phyloP scores from a whole-genome alignment of 2,113 vertebrate species.

The Phylloscopus trochiloides region DNA sequence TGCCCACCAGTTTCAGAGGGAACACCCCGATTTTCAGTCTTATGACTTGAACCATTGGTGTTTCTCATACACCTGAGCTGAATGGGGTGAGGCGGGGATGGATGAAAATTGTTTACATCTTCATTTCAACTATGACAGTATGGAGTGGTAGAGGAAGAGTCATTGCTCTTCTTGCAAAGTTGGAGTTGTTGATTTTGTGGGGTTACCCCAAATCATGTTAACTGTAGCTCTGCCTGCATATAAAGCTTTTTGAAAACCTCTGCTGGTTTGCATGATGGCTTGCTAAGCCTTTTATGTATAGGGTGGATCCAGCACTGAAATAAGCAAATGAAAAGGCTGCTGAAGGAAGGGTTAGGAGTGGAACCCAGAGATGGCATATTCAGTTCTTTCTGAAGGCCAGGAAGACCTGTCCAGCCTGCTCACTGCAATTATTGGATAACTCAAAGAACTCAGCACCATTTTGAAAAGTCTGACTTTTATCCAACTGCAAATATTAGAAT shows the following conservation, averaged over 20 bases:
- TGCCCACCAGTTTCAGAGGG: neutral
- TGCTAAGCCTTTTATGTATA: neutral
- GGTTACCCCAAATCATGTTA: neutral
- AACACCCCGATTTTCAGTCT: neutral
- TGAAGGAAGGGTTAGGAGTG: neutral
- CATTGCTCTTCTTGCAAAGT: neutral
- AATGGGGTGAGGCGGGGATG: neutral
- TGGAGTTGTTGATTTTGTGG: neutral
- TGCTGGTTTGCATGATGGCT: neutral
- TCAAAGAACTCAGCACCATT: neutral
- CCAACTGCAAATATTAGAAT: neutral
- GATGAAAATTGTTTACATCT: neutral
- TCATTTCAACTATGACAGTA: neutral
- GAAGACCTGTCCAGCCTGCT: slow-evolving; percentile 5
- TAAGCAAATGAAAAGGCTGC: slow-evolving; percentile 21
- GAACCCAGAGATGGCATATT: neutral
- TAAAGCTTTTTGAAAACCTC: neutral
- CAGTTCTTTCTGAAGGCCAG: neutral
- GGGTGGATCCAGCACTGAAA: neutral
- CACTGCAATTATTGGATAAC: neutral
- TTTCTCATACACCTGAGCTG: neutral
- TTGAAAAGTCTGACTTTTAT: neutral
- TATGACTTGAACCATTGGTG: neutral
- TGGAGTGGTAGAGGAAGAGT: neutral
- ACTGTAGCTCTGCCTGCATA: neutral